These are phyloP conservation scores for Blastobasis adustella DNA, from an alignment of 2,888 invertebrate species.

Conservation along the genomic window DNA sequence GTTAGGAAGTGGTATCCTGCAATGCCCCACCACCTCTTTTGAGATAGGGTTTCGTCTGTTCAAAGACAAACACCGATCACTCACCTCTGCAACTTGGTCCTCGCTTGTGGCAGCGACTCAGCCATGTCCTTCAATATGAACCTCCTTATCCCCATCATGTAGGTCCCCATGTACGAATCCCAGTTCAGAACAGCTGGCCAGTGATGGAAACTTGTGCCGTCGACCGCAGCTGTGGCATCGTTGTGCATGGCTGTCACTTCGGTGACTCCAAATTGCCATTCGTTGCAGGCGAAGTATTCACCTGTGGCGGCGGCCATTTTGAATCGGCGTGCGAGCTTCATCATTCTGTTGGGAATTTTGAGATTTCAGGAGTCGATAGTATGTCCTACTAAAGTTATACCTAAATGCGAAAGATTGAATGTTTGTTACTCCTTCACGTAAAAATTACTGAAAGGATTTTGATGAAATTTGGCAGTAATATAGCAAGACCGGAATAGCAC, in stretches of 20 bases:
- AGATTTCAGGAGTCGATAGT: no score
- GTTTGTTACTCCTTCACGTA: no score
- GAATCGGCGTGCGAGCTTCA: slow-evolving; percentile 87
- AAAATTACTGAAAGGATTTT: no score
- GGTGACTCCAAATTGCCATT: slow-evolving; percentile 85
- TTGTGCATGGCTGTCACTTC: slow-evolving; percentile 76
- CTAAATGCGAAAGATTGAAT: no score
- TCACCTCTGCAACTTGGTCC: slow-evolving; percentile 79
- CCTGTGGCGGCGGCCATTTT: slow-evolving; percentile 85
- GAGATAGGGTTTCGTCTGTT: no score
- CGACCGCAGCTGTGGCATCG: slow-evolving; percentile 67
- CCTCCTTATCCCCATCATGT: slow-evolving; percentile 88
- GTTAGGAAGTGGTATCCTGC: no score
- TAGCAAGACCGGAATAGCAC: no score
- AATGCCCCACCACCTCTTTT: no score
- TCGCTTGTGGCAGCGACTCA: slow-evolving; percentile 77
- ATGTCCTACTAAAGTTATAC: no score
- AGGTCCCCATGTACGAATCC: slow-evolving; percentile 86
- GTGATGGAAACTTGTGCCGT: slow-evolving; percentile 77
- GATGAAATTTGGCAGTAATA: no score
- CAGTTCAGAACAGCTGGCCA: slow-evolving; percentile 79
- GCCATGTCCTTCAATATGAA: slow-evolving; percentile 86
- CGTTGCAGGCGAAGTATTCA: slow-evolving; percentile 88
- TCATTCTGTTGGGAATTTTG: slow-evolving; percentile 75
- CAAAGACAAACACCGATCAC: slow-evolving; percentile 3